Evolutionary conservation across 2,888 invertebrate genomes (phyloP).

Genomic region (Brachypterus glaber): DNA sequence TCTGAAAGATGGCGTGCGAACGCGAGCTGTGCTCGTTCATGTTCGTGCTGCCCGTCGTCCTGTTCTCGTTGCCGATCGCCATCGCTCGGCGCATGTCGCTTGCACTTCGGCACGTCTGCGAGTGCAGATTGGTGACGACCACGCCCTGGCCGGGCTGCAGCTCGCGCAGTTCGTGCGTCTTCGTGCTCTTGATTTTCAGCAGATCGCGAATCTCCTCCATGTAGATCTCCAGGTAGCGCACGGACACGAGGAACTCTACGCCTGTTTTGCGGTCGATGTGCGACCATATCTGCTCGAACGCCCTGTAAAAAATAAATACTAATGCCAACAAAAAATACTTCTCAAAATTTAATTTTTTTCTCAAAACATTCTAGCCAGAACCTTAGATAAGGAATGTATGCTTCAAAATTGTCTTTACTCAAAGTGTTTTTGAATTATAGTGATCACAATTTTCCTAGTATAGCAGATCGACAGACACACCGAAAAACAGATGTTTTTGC

Average conservation of each 20-base stretch:
- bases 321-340: too few relatives aligned
- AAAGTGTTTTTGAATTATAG: too few relatives aligned
- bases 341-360: too few relatives aligned
- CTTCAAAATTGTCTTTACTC: too few relatives aligned
- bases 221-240: conserved; percentile 96
- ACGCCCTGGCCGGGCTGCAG: conserved; percentile 69
- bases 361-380: too few relatives aligned
- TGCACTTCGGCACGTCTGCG: conserved; percentile 88
- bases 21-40: conserved; percentile 92
- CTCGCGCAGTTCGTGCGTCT: conserved; percentile 52
- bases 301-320: too few relatives aligned
- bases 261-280: conserved; percentile 86
- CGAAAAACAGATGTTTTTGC: too few relatives aligned
- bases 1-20: conserved; percentile 97
- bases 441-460: too few relatives aligned
- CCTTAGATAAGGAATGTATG: too few relatives aligned
- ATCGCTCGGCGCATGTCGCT: conserved; percentile 91
- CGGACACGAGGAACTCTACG: conserved; percentile 90
- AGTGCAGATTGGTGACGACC: conserved; percentile 91
- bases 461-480: too few relatives aligned
- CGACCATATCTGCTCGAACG: conserved; percentile 95
- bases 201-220: conserved; percentile 81
- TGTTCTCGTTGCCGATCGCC: conserved; percentile 85
- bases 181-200: conserved; percentile 48
- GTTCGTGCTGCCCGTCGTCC: conserved; percentile 68